Base-by-base conservation (phyloP, 1,140 invertebrate species). In the Drosophila sechellia region DNA sequence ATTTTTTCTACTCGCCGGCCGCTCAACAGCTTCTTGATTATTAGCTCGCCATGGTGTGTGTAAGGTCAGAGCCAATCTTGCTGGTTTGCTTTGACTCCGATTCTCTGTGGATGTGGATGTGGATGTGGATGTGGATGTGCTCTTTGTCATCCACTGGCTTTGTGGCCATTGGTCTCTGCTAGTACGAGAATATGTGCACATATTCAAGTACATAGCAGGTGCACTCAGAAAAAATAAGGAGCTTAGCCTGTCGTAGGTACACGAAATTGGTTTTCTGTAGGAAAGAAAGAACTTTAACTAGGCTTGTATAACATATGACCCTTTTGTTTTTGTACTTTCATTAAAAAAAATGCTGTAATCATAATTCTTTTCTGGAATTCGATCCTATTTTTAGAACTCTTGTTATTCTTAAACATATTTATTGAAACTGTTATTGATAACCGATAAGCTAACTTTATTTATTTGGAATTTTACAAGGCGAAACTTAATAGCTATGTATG, bases 21-120 rank as follows among this genome's bases (percentile, higher is more conserved):
- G 84, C 76, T 83, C 84, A 84, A 83, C 76, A 76, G 64, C 80
- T 83, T 83, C 77, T 84, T 84, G 71, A 85, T 85, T 85, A 85
- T 80, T 77, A 79, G 64, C 56, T 71, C 57, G 17, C 72, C 53
- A 34, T 61, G 52, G 54, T 72, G 37, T 70, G 53, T 85, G 73
- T 79, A 85, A 85, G 81, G 81, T 85, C 81, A 85, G 81, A 71
- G 75, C 75, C 64, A 65, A 80, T 73, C 77, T 80, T 52, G 75
- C 70, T 77, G 76, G 81, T 79, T 85, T 60, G 52, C 81, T 85
- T 85, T 77, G 81, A 85, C 81, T 85, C 60, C 72, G 65, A 85
- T 85, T 80, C 81, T 55, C 63, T 37, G 34, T 48, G 20, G 20
- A 68, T 69, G 63, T 66, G 42, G 13, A 31, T 31, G 8, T 10